Percentiles rank a stretch among this genome's conserved stretches.
Evolutionary conservation across 2,888 invertebrate species (phyloP).

Genomic region (Melinopterus prodromus): DNA sequence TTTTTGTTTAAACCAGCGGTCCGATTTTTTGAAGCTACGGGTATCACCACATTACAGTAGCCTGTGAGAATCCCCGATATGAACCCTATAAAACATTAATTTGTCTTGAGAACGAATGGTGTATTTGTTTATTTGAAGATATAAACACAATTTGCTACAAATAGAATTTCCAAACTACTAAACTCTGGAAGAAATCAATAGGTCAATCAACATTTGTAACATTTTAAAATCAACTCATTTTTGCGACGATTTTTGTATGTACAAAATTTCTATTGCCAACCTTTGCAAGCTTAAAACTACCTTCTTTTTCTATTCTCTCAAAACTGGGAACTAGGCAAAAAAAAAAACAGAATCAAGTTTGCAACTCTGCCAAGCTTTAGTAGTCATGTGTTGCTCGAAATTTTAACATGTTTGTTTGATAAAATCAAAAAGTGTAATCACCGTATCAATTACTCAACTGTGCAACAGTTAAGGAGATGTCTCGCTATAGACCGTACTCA

Average conservation of each 20-base stretch:
- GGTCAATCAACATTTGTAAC: background rate
- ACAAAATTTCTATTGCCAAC: background rate
- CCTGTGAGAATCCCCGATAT: too few relatives aligned
- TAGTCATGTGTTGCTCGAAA: slow-evolving; percentile 33
- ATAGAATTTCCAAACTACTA: background rate
- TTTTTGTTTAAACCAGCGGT: too few relatives aligned
- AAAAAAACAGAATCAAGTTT: slow-evolving; percentile 4
- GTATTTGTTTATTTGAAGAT: too few relatives aligned
- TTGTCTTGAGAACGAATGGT: too few relatives aligned
- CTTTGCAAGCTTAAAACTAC: too few relatives aligned
- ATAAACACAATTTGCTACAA: too few relatives aligned
- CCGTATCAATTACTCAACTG: background rate
- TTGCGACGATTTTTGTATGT: background rate
- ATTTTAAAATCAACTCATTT: background rate
- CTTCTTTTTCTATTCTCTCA: background rate
- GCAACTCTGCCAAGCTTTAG: slow-evolving; percentile 14
- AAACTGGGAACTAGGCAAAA: background rate
- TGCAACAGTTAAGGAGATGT: slow-evolving; percentile 36
- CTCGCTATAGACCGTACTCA: slow-evolving; percentile 42
- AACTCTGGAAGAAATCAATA: too few relatives aligned
- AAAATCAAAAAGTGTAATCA: background rate
- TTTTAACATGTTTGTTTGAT: slow-evolving; percentile 34
- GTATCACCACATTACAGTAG: too few relatives aligned
- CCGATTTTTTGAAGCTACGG: too few relatives aligned
- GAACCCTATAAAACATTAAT: too few relatives aligned